Evolutionary conservation across 1,140 invertebrate species (phyloP).

Genomic region (Antheraea mylitta): DNA sequence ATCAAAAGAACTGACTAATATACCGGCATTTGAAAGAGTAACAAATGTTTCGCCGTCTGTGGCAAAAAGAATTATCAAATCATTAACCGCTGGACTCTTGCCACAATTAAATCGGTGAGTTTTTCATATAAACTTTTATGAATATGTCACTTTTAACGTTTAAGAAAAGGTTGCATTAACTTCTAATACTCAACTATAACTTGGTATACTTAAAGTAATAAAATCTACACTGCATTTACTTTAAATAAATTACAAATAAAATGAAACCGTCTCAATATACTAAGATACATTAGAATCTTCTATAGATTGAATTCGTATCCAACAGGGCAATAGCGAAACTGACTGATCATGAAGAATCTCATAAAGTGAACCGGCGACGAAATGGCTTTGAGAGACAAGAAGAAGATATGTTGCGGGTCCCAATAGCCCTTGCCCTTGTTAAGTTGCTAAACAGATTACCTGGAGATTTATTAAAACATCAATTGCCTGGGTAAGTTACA

Average conservation of each 20-base stretch:
- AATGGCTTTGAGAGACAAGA: slow-evolving; percentile 85
- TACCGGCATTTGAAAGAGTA: slow-evolving; percentile 79
- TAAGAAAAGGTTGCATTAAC: no score
- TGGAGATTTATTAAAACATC: slow-evolving; percentile 83
- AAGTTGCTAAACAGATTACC: slow-evolving; percentile 95
- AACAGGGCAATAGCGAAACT: slow-evolving; percentile 83
- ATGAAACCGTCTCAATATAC: no score
- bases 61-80: slow-evolving; percentile 86
- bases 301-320: not conserved
- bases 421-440: slow-evolving; percentile 94
- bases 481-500: slow-evolving; percentile 87
- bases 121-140: not conserved
- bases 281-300: no score
- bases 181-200: no score
- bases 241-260: no score
- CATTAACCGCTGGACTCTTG: slow-evolving; percentile 79
- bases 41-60: slow-evolving; percentile 83
- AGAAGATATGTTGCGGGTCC: slow-evolving; percentile 93
- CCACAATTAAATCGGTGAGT: slow-evolving; percentile 77
- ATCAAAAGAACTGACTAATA: slow-evolving; percentile 46
- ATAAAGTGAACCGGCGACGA: slow-evolving; percentile 89
- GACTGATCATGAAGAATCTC: slow-evolving; percentile 87
- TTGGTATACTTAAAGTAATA: no score
- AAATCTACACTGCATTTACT: no score
- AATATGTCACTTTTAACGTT: not conserved